Percentiles rank a stretch among this genome's conserved stretches.
Evolutionary conservation across 2,888 invertebrate genomes (phyloP).

Genomic region (Brachynemurus nebulosus): DNA sequence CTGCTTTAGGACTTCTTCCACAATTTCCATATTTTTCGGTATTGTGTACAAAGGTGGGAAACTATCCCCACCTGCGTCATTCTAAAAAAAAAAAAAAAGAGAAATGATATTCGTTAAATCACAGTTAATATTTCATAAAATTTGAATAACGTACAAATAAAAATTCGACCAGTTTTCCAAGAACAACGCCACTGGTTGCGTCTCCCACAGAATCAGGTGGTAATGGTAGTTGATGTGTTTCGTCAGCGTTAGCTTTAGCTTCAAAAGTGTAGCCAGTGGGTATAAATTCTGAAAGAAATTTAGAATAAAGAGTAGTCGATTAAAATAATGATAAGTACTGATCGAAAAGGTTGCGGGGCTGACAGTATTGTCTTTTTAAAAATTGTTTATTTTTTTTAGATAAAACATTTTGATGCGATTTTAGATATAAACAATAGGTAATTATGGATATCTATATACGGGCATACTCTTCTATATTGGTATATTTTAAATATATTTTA

Average conservation of each 20-base stretch:
- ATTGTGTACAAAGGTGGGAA: constrained; percentile 33
- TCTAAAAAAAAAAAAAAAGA: constrained; percentile 4
- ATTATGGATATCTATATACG: too few relatives aligned
- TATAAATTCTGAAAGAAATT: too few relatives aligned
- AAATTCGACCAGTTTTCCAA: constrained; percentile 29
- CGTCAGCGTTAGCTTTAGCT: constrained; percentile 30
- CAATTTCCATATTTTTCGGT: constrained; percentile 23
- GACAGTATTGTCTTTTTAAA: too few relatives aligned
- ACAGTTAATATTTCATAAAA: constrained; percentile 3
- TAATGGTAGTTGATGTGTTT: constrained; percentile 33
- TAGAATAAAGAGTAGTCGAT: too few relatives aligned
- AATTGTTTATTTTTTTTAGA: too few relatives aligned
- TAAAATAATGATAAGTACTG: too few relatives aligned
- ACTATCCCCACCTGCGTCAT: constrained; percentile 14
- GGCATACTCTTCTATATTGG: too few relatives aligned
- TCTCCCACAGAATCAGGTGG: constrained; percentile 30
- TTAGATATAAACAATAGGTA: too few relatives aligned
- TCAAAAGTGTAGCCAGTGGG: constrained; percentile 33
- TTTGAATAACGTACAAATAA: constrained; percentile 20
- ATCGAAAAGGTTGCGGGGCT: too few relatives aligned
- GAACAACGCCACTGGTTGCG: constrained; percentile 27
- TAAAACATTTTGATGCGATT: too few relatives aligned
- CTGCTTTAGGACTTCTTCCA: constrained; percentile 25
- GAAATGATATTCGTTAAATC: too few relatives aligned
- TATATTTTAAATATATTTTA: too few relatives aligned